Base-by-base conservation (phyloP, 1,140 invertebrate species). In the Solenopsis fugax region DNA sequence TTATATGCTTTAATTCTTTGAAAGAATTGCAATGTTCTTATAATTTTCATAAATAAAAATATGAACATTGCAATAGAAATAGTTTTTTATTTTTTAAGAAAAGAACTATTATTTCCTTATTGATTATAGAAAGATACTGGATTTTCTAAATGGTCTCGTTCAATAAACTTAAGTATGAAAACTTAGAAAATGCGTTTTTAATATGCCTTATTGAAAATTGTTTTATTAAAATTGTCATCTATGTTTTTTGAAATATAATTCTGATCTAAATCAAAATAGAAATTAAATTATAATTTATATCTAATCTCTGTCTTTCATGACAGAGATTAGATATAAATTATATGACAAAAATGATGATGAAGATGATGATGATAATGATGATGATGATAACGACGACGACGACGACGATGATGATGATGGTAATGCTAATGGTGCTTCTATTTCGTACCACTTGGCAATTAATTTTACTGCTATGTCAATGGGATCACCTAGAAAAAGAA, bases 381-480 rank as follows among this genome's bases (percentile, higher is more conserved):
- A 29, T 2, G 29, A 29, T 29, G 29, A 29, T 29, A 2, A 29
- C 2, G 29, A 29, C 2, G 29, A 29, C 2, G 29, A 29, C 2
- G 29, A 29, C 2, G 2, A 29, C 2, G 29, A 29, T 77, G 9
- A 62, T 65, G n/a, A 67, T 48, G 4, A 41, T 41, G 64, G 34
- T 78, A 16, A 60, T 45, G 12, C 2, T 73, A 16, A 62, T 29
- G 52, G 18, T 77, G 41, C 13, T 48, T 50, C 10, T 60, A 21
- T 9, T 34, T 60, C 34, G 12, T 65, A 60, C 92, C 92, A 93
- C 29, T 92, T 90, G 0, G 86, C 64, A 62, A 89, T 67, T n/a
- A 93, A 56, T 71, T 52, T 86, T 54, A 84, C 37, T 10, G 92
- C 91, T 88, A 92, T 87, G 0, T 93, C 91, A 13, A 93, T 89